These are phyloP conservation scores for Ophraella communa DNA, from an alignment of 2,888 invertebrate species.

Conservation along the genomic window DNA sequence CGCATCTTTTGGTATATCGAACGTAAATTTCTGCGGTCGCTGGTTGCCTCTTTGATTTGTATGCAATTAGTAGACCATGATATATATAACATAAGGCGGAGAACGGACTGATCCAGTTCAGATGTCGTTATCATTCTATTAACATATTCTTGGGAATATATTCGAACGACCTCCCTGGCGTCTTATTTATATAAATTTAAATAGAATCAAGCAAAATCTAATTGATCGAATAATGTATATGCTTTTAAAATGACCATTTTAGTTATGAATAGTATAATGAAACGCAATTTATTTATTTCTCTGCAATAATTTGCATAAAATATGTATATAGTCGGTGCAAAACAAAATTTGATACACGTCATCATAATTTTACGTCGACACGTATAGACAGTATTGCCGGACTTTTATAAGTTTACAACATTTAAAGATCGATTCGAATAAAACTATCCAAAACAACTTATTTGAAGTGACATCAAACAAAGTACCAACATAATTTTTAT, in stretches of 20 bases:
- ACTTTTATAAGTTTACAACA: too few relatives aligned
- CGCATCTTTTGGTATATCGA: slow-evolving; percentile 50
- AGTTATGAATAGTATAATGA: neutral
- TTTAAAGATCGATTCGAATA: too few relatives aligned
- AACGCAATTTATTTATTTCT: too few relatives aligned
- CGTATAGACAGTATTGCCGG: too few relatives aligned
- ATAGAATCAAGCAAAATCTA: neutral
- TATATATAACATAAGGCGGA: slow-evolving; percentile 9
- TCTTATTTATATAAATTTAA: neutral
- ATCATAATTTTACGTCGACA: too few relatives aligned
- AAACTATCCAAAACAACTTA: too few relatives aligned
- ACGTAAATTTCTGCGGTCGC: slow-evolving; percentile 45
- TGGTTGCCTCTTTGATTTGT: slow-evolving; percentile 50
- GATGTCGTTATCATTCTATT: slow-evolving; percentile 8
- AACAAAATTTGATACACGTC: too few relatives aligned
- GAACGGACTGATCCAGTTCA: neutral
- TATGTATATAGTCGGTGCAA: too few relatives aligned
- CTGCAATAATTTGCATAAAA: neutral
- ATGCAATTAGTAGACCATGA: slow-evolving; percentile 49
- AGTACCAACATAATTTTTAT: too few relatives aligned
- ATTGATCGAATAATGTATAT: neutral
- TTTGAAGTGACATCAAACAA: too few relatives aligned
- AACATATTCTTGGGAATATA: slow-evolving; percentile 12
- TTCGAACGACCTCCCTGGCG: slow-evolving; percentile 8
- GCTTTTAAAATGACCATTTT: neutral